These are phyloP conservation scores for Mesoclemmys tuberculata DNA, from an alignment of 2,113 vertebrate species.

Conservation along the genomic window DNA sequence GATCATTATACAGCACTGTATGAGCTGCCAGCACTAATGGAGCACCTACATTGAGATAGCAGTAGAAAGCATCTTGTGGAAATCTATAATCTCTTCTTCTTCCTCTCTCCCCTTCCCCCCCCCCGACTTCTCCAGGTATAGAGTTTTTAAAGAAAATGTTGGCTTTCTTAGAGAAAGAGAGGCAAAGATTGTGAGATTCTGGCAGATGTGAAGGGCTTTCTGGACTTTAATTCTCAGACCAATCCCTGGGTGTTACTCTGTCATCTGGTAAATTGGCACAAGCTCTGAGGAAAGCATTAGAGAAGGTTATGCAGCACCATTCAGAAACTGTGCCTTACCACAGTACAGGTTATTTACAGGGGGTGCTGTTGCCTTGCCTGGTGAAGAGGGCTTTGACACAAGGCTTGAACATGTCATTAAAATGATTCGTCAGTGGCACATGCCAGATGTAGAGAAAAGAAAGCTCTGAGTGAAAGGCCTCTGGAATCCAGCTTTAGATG, in stretches of 20 bases:
- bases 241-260: background rate
- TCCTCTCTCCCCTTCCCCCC: no score
- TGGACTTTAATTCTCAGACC: background rate
- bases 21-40: background rate
- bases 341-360: background rate
- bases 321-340: background rate
- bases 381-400: background rate
- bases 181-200: background rate
- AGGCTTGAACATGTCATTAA: background rate
- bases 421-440: background rate
- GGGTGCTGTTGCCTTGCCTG: background rate
- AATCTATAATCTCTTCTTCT: background rate
- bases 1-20: background rate
- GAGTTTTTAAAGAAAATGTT: background rate
- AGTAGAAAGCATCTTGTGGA: background rate
- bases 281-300: background rate
- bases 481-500: background rate
- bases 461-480: slow-evolving; percentile 13
- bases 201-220: background rate
- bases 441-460: background rate
- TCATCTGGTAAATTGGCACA: background rate
- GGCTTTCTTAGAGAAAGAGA: background rate
- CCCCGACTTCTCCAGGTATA: background rate
- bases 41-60: background rate
- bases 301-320: background rate